Conservation (phyloP, 2,797 vertebrate species). For the Acestrorhynchus altus region DNA sequence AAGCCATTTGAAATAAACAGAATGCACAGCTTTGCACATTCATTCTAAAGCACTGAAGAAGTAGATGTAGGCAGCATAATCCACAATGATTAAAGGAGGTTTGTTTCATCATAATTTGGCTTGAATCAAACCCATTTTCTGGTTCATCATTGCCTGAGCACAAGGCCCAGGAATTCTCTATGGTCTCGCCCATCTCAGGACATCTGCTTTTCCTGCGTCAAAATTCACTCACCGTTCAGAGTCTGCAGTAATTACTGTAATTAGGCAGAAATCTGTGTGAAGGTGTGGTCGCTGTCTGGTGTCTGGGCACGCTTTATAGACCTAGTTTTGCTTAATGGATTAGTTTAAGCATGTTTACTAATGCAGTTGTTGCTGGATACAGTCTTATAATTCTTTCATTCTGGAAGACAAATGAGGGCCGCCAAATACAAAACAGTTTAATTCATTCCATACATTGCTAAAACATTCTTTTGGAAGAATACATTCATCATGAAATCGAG, state of each 20-base stretch:
- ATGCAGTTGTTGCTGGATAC: neutral
- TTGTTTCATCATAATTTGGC: constrained; percentile 40
- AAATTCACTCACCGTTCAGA: constrained; percentile 33
- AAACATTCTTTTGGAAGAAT: constrained; percentile 16
- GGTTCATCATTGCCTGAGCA: constrained; percentile 38
- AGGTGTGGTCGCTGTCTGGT: constrained; percentile 18
- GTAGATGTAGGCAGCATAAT: constrained; percentile 5
- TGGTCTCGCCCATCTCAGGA: constrained; percentile 33
- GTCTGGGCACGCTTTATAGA: neutral
- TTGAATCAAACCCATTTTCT: constrained; percentile 42
- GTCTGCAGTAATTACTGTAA: constrained; percentile 39
- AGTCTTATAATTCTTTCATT: neutral
- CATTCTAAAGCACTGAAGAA: neutral
- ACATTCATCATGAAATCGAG: neutral
- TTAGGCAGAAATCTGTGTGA: constrained; percentile 27
- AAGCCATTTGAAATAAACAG: constrained; percentile 5
- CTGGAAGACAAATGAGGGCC: constrained; percentile 2
- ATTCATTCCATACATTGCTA: neutral
- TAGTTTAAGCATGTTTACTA: neutral
- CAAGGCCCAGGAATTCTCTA: constrained; percentile 34
- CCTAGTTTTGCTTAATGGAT: neutral
- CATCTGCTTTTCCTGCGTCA: constrained; percentile 38
- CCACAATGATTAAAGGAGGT: constrained; percentile 17
- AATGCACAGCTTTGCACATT: constrained; percentile 15
- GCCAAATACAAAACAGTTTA: neutral